Percentiles rank a stretch among this genome's conserved stretches.
Conservation (phyloP, 2,113 vertebrate genomes). For the Cyphomyrus discorhynchus region DNA sequence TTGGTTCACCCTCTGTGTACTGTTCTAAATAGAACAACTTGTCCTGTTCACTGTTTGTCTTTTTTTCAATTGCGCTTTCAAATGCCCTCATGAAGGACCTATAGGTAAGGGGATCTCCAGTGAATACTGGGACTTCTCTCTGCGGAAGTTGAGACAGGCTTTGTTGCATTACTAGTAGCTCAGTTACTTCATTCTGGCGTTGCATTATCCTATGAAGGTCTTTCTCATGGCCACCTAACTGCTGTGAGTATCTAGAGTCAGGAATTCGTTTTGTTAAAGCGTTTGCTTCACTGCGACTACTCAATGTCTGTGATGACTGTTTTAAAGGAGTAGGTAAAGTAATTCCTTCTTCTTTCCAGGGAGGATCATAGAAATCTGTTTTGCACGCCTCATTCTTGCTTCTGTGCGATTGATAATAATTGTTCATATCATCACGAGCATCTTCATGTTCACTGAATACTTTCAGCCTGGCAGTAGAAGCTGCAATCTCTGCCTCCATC, state of each 20-base stretch:
- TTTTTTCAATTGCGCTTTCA: conserved; percentile 15
- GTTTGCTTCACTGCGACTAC: background rate
- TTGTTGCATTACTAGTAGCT: conserved; percentile 2
- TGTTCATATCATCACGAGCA: background rate
- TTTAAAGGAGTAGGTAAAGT: too few species aligned
- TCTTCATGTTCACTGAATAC: background rate
- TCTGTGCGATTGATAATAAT: background rate
- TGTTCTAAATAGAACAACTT: conserved; percentile 20
- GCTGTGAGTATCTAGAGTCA: too few species aligned
- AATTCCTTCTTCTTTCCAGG: background rate
- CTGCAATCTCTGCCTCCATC: too few species aligned
- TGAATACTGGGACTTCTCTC: conserved; percentile 22
- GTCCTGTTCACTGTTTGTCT: conserved; percentile 9
- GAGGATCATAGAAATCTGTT: background rate
- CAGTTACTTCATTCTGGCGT: background rate
- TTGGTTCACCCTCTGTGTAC: conserved; percentile 12
- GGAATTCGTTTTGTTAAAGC: too few species aligned
- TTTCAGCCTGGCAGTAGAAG: background rate
- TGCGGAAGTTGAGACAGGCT: background rate
- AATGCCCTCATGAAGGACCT: conserved; percentile 20
- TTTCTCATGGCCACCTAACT: background rate
- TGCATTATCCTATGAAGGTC: background rate
- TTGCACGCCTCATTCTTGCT: background rate
- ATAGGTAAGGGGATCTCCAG: conserved; percentile 18
- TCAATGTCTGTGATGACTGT: background rate